These are phyloP conservation scores for Palythoa grandiflora DNA, from an alignment of 92 coral and sea anemone genomes.

Conservation along the genomic window DNA sequence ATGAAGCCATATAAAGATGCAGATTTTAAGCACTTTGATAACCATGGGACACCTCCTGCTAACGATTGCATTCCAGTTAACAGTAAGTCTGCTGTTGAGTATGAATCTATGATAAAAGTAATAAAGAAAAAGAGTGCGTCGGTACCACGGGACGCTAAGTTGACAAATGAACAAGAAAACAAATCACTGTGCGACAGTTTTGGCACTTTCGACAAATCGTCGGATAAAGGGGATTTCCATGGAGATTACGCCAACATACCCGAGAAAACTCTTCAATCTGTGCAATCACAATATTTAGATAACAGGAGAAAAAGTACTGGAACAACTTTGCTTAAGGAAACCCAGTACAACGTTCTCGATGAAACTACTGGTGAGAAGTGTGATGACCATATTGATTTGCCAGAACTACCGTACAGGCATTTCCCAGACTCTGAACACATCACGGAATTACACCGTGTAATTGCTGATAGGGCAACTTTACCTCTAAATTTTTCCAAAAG, in stretches of 20 bases:
- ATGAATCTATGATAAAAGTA: slow-evolving; percentile 39
- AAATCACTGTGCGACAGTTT: background rate
- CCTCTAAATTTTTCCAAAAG: background rate
- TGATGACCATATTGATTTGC: slow-evolving; percentile 1
- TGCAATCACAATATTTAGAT: background rate
- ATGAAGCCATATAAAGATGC: slow-evolving; percentile 24
- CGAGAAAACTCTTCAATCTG: background rate
- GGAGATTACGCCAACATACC: slow-evolving; percentile 19
- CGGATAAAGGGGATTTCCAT: background rate
- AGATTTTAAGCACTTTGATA: background rate
- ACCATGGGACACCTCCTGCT: background rate
- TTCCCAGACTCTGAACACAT: background rate
- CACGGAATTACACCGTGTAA: slow-evolving; percentile 15
- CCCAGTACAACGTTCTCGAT: background rate
- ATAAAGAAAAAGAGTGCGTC: slow-evolving; percentile 49
- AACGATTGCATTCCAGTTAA: background rate
- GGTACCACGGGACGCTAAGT: slow-evolving; percentile 19
- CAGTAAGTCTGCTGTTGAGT: slow-evolving; percentile 27
- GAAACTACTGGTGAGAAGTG: background rate
- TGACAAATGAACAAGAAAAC: background rate
- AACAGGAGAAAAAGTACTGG: slow-evolving; percentile 33
- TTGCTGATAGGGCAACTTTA: background rate
- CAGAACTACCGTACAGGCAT: background rate
- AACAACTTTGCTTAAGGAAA: background rate
- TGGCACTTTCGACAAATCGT: background rate